Percentiles rank a stretch among this genome's conserved stretches.
phyloP scores from a whole-genome alignment of 2,797 vertebrate genomes.

The Tinamus major region DNA sequence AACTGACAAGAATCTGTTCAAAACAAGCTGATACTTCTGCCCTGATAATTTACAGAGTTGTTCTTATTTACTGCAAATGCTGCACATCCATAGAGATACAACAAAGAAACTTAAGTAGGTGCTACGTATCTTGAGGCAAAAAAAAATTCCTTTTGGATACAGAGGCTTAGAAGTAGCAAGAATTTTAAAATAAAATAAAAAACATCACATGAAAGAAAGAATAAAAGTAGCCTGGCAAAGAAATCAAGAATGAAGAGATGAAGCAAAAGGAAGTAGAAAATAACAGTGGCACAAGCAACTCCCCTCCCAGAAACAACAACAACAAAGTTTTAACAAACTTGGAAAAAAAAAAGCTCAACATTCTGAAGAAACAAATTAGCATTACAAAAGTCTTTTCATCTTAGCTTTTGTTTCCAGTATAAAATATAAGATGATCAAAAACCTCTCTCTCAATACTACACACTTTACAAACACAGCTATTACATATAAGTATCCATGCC shows the following conservation, averaged over 20 bases:
- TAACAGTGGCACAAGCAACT: background rate
- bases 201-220: background rate
- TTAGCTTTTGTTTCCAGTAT: background rate
- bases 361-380: background rate
- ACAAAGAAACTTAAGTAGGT: background rate
- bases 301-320: background rate
- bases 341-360: background rate
- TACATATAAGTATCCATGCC: background rate
- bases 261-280: background rate
- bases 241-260: background rate
- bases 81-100: background rate
- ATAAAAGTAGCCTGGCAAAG: background rate
- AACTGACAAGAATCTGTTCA: background rate
- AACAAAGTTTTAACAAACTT: background rate
- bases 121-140: background rate
- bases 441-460: background rate
- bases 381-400: background rate
- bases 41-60: too few relatives aligned
- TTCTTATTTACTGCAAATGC: background rate
- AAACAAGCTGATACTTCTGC: too few relatives aligned
- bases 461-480: background rate
- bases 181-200: background rate
- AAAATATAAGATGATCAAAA: background rate
- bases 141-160: accelerated
- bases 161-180: background rate